Base-by-base conservation (phyloP, 1,140 invertebrate species). In the Heliconius hermathena region DNA sequence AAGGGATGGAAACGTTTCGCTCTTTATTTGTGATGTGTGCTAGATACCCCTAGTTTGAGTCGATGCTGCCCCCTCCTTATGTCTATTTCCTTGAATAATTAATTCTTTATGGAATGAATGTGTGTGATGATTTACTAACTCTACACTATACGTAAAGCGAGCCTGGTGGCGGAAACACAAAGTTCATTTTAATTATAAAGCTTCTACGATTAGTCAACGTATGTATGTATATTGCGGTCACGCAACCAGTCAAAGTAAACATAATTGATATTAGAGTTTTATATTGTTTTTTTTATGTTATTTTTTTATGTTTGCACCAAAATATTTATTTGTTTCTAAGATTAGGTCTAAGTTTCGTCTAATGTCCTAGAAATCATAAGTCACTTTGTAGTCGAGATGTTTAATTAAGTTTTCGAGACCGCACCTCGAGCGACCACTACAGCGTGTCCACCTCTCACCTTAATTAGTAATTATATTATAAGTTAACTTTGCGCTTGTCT, bases 81-180 rank as follows among this genome's bases (percentile, higher is more conserved):
- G 88, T 89, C 86, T 90, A 89, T 90, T 79, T 87, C 85, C 88
- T 83, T 83, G 82, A 84, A 83, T 82, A 87, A 87, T 84, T 88
- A 92, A 91, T 93, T 91, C 84, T 91, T 92, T 91, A 91, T 93
- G 91, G 90, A 92, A 93, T 93, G 90, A 90, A 92, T 91, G 91
- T 89, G 90, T 90, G 87, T 88, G 86, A 79, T 76, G 74, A 81
- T 80, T 82, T 74, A 79, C 73, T 74, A 80, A 77, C 77, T 82
- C 77, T 83, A 77, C 38, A 82, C 77, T 83, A 60, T 29, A 82
- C 79, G 79, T 77, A 80, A 78, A 75, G 81, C 81, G 46, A 72
- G 85, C 84, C 85, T 84, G 88, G 87, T 83, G 87, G 89, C 81
- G 1, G 60, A 76, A 71, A 71, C 80, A 84, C 82, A 83, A 72